Conservation (phyloP, 2,888 invertebrate genomes). For the Seira ritae region DNA sequence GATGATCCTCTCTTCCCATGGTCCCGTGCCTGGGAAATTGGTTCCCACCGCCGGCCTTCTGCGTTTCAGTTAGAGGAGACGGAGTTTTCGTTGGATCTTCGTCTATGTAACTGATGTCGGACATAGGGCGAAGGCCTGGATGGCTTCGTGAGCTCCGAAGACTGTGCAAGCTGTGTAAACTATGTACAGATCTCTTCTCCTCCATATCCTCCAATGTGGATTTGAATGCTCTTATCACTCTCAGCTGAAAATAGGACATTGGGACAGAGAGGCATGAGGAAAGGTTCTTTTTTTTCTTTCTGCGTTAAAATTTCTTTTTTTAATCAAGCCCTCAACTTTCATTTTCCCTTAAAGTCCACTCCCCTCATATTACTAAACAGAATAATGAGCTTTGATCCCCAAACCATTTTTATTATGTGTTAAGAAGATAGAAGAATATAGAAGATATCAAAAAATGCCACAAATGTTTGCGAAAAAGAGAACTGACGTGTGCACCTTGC, state of each 20-base stretch:
- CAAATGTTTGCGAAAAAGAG: too few species aligned
- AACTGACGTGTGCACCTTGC: too few species aligned
- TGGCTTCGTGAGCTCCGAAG: slow-evolving; percentile 87
- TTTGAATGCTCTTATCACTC: slow-evolving; percentile 99
- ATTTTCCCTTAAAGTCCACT: slow-evolving; percentile 52
- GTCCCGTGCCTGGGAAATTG: slow-evolving; percentile 65
- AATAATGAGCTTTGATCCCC: too few species aligned
- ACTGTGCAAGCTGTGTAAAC: slow-evolving; percentile 95
- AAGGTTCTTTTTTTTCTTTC: slow-evolving; percentile 75
- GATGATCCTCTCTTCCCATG: slow-evolving; percentile 68
- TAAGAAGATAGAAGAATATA: too few species aligned
- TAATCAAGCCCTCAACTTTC: not conserved
- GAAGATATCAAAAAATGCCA: too few species aligned
- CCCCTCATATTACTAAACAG: slow-evolving; percentile 20
- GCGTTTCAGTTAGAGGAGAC: slow-evolving; percentile 75
- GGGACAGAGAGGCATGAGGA: slow-evolving; percentile 78
- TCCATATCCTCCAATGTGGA: slow-evolving; percentile 99
- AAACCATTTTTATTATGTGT: too few species aligned
- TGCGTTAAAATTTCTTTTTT: slow-evolving; percentile 70
- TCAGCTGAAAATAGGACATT: slow-evolving; percentile 88
- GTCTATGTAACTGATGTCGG: slow-evolving; percentile 91
- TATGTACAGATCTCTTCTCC: slow-evolving; percentile 98
- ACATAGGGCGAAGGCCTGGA: slow-evolving; percentile 84
- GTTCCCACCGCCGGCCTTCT: slow-evolving; percentile 67
- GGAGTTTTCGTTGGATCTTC: slow-evolving; percentile 80